Conservation (phyloP, 2,888 invertebrate genomes). For the Tricholauxania praeusta region DNA sequence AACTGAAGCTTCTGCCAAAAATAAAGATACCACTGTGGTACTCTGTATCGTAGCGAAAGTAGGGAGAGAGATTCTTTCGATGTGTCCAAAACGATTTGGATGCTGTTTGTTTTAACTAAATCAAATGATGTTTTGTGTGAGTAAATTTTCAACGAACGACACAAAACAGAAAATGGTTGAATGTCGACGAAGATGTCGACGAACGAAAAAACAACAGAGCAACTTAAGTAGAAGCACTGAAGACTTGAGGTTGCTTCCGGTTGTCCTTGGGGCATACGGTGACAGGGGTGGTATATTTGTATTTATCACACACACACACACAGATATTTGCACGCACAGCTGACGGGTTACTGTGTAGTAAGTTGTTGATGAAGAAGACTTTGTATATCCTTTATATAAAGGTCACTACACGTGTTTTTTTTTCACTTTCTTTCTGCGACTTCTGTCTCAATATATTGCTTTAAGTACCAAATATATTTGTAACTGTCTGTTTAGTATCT, state of each 20-base stretch:
- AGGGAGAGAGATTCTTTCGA: background rate
- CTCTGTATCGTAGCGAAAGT: background rate
- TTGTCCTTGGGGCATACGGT: background rate
- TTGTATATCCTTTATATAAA: background rate
- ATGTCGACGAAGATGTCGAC: too few relatives aligned
- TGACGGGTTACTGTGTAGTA: conserved; percentile 4
- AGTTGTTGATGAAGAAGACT: conserved; percentile 1
- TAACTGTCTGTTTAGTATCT: conserved; percentile 35
- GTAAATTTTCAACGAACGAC: conserved; percentile 1
- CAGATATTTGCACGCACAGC: background rate
- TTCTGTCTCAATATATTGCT: conserved; percentile 1
- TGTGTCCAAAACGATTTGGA: background rate
- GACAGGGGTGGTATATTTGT: too few relatives aligned
- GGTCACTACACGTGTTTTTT: background rate
- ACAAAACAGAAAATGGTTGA: too few relatives aligned
- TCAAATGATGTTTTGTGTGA: conserved; percentile 15
- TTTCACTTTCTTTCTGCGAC: background rate
- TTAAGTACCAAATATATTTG: conserved; percentile 32
- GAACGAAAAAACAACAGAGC: too few relatives aligned
- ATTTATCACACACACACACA: too few relatives aligned
- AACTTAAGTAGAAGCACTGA: background rate
- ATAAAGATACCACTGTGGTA: conserved; percentile 9
- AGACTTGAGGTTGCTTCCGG: conserved; percentile 14
- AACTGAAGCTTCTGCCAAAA: conserved; percentile 30
- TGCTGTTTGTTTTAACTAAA: conserved; percentile 4